phyloP scores from a whole-genome alignment of 1,140 invertebrate species.

The Dendrolimus kikuchii region DNA sequence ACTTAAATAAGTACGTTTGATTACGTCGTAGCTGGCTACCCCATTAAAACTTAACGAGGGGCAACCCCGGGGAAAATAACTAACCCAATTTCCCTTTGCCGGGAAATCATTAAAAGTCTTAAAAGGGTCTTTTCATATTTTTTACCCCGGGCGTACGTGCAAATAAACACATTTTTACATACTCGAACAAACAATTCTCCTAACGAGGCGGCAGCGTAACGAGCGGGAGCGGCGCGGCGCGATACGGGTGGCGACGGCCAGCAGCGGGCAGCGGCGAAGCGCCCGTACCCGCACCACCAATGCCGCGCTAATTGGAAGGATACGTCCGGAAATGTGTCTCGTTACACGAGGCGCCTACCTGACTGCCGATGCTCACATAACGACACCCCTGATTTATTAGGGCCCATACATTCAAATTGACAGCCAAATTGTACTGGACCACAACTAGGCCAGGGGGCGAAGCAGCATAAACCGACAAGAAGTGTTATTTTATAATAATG shows the following conservation, averaged over 20 bases:
- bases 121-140: conserved; percentile 71
- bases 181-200: conserved; percentile 70
- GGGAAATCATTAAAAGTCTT: conserved; percentile 73
- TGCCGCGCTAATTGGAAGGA: conserved; percentile 53
- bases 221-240: conserved; percentile 31
- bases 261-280: conserved; percentile 30
- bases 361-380: conserved; percentile 32
- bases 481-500: too few species aligned
- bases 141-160: conserved; percentile 67
- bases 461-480: too few species aligned
- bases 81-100: conserved; percentile 72
- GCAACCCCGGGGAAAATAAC: conserved; percentile 69
- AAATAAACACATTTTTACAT: conserved; percentile 73
- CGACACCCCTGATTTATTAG: conserved; percentile 51
- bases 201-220: conserved; percentile 65
- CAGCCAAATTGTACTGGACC: conserved; percentile 18
- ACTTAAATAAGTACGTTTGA: conserved; percentile 71
- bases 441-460: too few species aligned
- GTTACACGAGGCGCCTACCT: conserved; percentile 35
- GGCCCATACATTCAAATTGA: conserved; percentile 41
- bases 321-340: conserved; percentile 55
- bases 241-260: conserved; percentile 26
- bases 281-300: conserved; percentile 19
- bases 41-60: conserved; percentile 72
- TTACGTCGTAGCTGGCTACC: conserved; percentile 70